These are phyloP conservation scores for Lumbricus terrestris DNA, from an alignment of 2,888 invertebrate species.

Conservation along the genomic window DNA sequence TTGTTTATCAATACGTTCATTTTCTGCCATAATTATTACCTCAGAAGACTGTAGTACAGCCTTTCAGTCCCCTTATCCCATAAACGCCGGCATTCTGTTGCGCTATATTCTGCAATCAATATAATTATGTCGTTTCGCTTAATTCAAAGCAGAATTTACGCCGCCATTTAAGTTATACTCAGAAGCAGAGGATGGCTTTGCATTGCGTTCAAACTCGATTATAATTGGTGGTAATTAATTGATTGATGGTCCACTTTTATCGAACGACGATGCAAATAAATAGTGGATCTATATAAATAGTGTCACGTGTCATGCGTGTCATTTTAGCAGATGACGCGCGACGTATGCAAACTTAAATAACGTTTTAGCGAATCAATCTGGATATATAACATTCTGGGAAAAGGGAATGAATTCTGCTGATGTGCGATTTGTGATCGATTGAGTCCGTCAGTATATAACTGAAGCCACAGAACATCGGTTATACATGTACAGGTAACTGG, in stretches of 20 bases:
- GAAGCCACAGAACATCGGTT: neutral
- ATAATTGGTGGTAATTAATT: neutral
- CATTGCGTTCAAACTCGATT: neutral
- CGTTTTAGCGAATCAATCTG: neutral
- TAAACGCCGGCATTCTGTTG: neutral
- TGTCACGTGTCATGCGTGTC: neutral
- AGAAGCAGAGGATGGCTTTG: neutral
- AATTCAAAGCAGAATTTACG: neutral
- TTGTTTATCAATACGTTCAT: neutral
- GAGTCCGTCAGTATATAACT: neutral
- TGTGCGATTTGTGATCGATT: neutral
- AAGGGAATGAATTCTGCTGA: neutral
- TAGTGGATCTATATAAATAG: neutral
- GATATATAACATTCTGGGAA: neutral
- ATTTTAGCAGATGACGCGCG: neutral
- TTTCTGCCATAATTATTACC: too few relatives aligned
- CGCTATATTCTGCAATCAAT: neutral
- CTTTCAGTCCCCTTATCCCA: neutral
- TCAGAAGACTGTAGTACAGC: neutral
- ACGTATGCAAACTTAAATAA: neutral
- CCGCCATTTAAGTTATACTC: neutral
- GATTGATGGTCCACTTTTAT: neutral
- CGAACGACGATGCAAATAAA: neutral
- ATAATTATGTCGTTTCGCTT: neutral
- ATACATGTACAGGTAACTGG: neutral